A percentile compares a stretch with the other conserved stretches of the same genome.
Conservation (phyloP, 1,140 invertebrate species). For the Drosophila bipectinata region DNA sequence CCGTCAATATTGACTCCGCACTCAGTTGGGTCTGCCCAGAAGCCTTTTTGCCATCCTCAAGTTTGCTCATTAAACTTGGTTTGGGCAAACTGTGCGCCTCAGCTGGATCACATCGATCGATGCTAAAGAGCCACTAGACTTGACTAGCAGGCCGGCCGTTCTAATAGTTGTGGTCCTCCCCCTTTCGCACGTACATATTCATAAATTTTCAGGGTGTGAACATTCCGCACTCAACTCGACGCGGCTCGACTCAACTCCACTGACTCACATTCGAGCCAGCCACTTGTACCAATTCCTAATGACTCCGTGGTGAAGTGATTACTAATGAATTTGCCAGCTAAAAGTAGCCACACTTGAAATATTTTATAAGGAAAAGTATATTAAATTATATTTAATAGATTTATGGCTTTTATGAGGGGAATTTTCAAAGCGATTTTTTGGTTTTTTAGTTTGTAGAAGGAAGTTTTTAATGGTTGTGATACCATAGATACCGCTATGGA, state of each 20-base stretch:
- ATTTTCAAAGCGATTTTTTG: background rate
- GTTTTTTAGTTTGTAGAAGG: background rate
- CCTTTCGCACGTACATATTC: conserved; percentile 3
- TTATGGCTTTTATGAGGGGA: too few species aligned
- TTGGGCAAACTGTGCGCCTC: conserved; percentile 44
- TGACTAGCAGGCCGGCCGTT: conserved; percentile 16
- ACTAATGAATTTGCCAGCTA: conserved; percentile 73
- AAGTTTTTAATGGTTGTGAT: background rate
- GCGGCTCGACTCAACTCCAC: conserved; percentile 17
- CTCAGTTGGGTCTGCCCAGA: conserved; percentile 52
- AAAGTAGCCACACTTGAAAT: conserved; percentile 55
- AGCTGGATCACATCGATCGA: conserved; percentile 52
- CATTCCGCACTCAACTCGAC: conserved; percentile 16
- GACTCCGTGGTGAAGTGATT: conserved; percentile 69
- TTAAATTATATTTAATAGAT: background rate
- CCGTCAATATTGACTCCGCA: conserved; percentile 72
- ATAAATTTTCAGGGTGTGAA: conserved; percentile 16
- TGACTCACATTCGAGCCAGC: conserved; percentile 49
- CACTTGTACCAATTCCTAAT: conserved; percentile 81
- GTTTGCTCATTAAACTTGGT: conserved; percentile 61
- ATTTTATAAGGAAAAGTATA: conserved; percentile 3
- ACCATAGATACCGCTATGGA: background rate
- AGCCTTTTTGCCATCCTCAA: conserved; percentile 39
- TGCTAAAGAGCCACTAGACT: conserved; percentile 21
- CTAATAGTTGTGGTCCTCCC: conserved; percentile 10